Conservation (phyloP, 1,140 invertebrate species). For the Tetramorium parvispinum region DNA sequence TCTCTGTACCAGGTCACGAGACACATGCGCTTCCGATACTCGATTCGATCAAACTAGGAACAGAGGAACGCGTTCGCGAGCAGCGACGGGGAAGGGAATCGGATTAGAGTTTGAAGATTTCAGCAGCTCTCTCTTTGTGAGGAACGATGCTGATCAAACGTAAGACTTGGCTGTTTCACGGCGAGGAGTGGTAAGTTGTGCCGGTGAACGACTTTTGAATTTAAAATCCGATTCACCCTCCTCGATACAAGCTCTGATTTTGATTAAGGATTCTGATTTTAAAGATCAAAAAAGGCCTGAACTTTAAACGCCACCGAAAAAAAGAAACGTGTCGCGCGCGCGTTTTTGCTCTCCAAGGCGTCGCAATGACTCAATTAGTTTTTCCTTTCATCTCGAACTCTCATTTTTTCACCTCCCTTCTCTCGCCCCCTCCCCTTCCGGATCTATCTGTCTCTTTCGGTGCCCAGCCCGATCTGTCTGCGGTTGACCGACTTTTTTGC, state of each 20-base stretch:
- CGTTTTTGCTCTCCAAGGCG: slow-evolving; percentile 65
- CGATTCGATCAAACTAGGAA: neutral
- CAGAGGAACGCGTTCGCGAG: neutral
- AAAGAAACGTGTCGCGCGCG: slow-evolving; percentile 63
- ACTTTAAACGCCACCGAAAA: slow-evolving; percentile 63
- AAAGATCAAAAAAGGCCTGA: slow-evolving; percentile 31
- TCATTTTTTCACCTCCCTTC: slow-evolving; percentile 17
- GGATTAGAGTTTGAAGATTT: slow-evolving; percentile 1
- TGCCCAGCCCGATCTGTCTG: slow-evolving; percentile 56
- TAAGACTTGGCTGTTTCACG: neutral
- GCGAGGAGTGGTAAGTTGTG: slow-evolving; percentile 20
- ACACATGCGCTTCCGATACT: neutral
- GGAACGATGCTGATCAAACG: neutral
- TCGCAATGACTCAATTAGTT: slow-evolving; percentile 67
- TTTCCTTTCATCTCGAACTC: slow-evolving; percentile 23
- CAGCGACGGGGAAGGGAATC: neutral
- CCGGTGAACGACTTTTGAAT: slow-evolving; percentile 30
- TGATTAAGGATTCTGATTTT: slow-evolving; percentile 8
- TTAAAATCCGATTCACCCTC: slow-evolving; percentile 28
- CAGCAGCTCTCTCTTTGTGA: neutral
- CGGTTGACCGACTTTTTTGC: slow-evolving; percentile 74
- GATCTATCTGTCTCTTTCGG: slow-evolving; percentile 2
- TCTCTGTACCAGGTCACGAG: neutral
- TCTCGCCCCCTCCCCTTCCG: neutral
- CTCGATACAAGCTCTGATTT: slow-evolving; percentile 16